These are phyloP conservation scores for Venturia canescens DNA, from an alignment of 1,140 invertebrate genomes.

Conservation along the genomic window DNA sequence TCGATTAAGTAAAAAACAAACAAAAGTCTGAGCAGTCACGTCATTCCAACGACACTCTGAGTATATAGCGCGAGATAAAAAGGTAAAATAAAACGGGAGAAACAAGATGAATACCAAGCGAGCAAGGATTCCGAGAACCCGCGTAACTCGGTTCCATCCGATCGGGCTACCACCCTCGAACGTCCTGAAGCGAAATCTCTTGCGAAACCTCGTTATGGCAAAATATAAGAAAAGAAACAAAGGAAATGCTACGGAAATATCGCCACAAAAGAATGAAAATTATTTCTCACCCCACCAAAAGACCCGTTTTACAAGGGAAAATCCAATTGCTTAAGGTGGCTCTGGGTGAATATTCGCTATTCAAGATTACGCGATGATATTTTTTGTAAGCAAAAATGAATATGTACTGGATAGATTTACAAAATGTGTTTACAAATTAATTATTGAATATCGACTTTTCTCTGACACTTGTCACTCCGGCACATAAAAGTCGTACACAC, in stretches of 20 bases:
- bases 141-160: slow-evolving; percentile 70
- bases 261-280: background rate
- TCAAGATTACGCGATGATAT: too few species aligned
- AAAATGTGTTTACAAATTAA: too few species aligned
- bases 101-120: slow-evolving; percentile 47
- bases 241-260: background rate
- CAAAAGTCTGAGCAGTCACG: slow-evolving; percentile 47
- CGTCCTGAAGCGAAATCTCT: slow-evolving; percentile 64
- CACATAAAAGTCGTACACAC: too few species aligned
- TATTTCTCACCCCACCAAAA: background rate
- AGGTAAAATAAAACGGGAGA: background rate
- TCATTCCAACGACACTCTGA: slow-evolving; percentile 28
- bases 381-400: too few species aligned
- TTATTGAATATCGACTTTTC: too few species aligned
- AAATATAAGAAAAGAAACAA: slow-evolving; percentile 13
- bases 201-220: slow-evolving; percentile 66
- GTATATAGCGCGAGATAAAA: background rate
- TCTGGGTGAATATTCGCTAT: too few species aligned
- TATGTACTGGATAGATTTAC: too few species aligned
- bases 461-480: too few species aligned
- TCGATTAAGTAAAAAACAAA: background rate
- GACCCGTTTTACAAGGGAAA: too few species aligned
- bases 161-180: slow-evolving; percentile 59
- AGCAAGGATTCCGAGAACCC: slow-evolving; percentile 55
- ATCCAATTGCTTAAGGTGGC: too few species aligned